These are phyloP conservation scores for Cynopterus brachyotis DNA, from an alignment of 2,113 vertebrate genomes.

Conservation along the genomic window DNA sequence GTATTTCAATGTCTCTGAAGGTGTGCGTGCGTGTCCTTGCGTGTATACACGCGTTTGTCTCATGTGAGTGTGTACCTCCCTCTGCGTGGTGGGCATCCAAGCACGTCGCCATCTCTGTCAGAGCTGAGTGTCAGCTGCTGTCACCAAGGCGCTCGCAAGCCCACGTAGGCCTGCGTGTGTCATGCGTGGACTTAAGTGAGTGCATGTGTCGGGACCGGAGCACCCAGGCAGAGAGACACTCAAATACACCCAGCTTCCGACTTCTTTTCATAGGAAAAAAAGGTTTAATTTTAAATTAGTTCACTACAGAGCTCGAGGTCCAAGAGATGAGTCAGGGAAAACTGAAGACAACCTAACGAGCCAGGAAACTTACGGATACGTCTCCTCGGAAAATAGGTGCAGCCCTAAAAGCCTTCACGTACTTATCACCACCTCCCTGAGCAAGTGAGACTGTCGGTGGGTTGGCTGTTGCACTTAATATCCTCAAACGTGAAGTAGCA, in stretches of 20 bases:
- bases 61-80: neutral
- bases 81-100: neutral
- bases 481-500: conserved; percentile 49
- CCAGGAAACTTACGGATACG: conserved; percentile 27
- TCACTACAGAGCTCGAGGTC: conserved; percentile 59
- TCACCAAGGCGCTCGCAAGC: neutral
- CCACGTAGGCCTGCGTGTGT: neutral
- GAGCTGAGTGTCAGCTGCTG: neutral
- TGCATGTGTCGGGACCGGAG: neutral
- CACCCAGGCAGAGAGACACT: neutral
- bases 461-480: conserved; percentile 70
- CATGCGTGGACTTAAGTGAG: neutral
- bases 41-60: accelerated
- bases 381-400: conserved; percentile 58
- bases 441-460: conserved; percentile 58
- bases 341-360: conserved; percentile 68
- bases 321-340: conserved; percentile 51
- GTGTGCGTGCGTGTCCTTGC: neutral
- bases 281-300: conserved; percentile 76
- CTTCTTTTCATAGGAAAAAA: conserved; percentile 70
- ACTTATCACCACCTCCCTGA: conserved; percentile 59
- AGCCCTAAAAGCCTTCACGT: conserved; percentile 66
- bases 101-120: neutral
- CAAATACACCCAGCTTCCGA: neutral
- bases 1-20: neutral